Conservation (phyloP, 2,113 vertebrate species). For the Leptodactylus fuscus region DNA sequence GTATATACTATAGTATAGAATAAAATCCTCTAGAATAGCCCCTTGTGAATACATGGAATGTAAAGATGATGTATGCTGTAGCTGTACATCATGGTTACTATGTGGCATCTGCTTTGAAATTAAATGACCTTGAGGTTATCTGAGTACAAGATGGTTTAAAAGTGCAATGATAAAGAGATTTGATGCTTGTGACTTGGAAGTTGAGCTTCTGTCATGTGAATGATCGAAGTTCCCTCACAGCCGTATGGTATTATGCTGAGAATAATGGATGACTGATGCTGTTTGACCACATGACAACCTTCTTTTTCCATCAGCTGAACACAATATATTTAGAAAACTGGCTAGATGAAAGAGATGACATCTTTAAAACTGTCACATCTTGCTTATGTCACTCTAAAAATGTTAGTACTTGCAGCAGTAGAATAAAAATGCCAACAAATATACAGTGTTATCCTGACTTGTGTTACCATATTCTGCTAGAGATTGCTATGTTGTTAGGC, state of each 20-base stretch:
- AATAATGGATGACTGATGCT: slow-evolving; percentile 43
- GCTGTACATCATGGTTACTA: slow-evolving; percentile 22
- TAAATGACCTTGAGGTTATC: slow-evolving; percentile 52
- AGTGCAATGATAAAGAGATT: slow-evolving; percentile 52
- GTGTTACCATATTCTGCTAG: neutral
- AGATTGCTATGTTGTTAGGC: neutral
- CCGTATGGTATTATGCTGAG: slow-evolving; percentile 12
- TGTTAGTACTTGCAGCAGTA: neutral
- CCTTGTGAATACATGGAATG: neutral
- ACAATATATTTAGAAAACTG: slow-evolving; percentile 27
- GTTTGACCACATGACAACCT: slow-evolving; percentile 52
- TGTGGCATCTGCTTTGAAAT: slow-evolving; percentile 35
- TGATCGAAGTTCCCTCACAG: slow-evolving; percentile 46
- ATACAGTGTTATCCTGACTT: neutral
- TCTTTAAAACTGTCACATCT: slow-evolving; percentile 28
- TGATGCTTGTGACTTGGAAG: slow-evolving; percentile 29
- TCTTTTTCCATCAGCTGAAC: slow-evolving; percentile 41
- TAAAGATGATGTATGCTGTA: neutral
- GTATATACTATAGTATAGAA: neutral
- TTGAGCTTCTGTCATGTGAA: slow-evolving; percentile 38
- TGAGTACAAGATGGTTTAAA: slow-evolving; percentile 45
- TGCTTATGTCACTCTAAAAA: slow-evolving; percentile 16
- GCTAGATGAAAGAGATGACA: slow-evolving; percentile 13
- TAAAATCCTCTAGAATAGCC: neutral
- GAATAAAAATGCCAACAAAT: neutral